phyloP scores from a whole-genome alignment of 35 echinoderm and acorn worm genomes.

The Strongylocentrotus purpuratus region DNA sequence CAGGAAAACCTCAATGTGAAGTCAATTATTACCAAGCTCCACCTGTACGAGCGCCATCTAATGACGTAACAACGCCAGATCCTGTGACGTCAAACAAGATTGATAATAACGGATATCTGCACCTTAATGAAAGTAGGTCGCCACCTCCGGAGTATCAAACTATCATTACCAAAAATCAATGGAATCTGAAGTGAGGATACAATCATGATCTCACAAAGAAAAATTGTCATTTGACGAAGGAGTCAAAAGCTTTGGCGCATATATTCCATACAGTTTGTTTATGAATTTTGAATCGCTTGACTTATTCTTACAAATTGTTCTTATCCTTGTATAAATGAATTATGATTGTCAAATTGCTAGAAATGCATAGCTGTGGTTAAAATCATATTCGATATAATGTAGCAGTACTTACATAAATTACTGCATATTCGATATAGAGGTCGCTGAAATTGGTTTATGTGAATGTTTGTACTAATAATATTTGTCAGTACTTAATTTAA shows the following conservation, averaged over 20 bases:
- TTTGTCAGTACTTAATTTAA: too few species aligned
- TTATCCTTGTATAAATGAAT: too few species aligned
- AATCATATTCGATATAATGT: too few species aligned
- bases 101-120: neutral
- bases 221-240: neutral
- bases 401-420: too few species aligned
- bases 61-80: neutral
- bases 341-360: too few species aligned
- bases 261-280: too few species aligned
- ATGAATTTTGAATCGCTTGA: too few species aligned
- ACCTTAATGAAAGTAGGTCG: neutral
- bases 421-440: too few species aligned
- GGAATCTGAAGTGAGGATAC: neutral
- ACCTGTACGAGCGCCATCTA: neutral
- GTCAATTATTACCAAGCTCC: slow-evolving; percentile 9
- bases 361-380: too few species aligned
- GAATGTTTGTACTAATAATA: too few species aligned
- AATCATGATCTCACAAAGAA: neutral
- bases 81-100: neutral
- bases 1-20: neutral
- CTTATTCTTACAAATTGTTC: too few species aligned
- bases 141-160: neutral
- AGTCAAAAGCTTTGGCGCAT: neutral
- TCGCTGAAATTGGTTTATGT: too few species aligned
- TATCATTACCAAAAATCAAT: slow-evolving; percentile 4